Conservation (phyloP, 2,888 invertebrate genomes). For the Clanis bilineata region DNA sequence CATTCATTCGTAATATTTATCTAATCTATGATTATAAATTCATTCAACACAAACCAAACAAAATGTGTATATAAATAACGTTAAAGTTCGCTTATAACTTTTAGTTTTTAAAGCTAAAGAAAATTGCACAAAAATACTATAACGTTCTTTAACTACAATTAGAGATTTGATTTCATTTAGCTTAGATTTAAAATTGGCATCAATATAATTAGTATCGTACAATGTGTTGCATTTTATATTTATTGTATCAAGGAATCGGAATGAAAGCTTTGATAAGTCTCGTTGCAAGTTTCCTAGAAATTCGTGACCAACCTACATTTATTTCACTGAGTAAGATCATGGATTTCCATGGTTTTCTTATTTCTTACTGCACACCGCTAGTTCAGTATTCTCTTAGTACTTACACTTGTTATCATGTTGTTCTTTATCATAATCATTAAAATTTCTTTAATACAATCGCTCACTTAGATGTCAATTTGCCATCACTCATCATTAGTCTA, state of each 20-base stretch:
- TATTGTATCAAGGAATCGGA: neutral
- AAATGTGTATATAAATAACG: neutral
- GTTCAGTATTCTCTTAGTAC: too few relatives aligned
- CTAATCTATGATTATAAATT: neutral
- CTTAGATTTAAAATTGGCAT: too few relatives aligned
- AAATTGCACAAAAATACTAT: too few relatives aligned
- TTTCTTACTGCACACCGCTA: neutral
- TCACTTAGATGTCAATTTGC: neutral
- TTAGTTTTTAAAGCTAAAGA: too few relatives aligned
- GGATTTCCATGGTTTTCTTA: neutral
- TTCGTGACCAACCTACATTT: neutral
- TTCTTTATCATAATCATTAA: too few relatives aligned
- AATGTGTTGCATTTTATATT: too few relatives aligned
- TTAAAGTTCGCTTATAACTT: neutral
- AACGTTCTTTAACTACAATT: too few relatives aligned
- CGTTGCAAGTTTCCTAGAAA: neutral
- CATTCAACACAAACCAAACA: neutral
- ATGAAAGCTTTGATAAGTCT: neutral
- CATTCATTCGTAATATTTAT: neutral
- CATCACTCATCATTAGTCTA: too few relatives aligned
- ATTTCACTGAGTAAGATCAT: neutral
- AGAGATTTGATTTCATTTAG: too few relatives aligned
- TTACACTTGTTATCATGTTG: too few relatives aligned
- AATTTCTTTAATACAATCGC: too few relatives aligned
- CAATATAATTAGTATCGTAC: too few relatives aligned